Conservation (phyloP, 2,888 invertebrate genomes). For the Gryllus longicercus region DNA sequence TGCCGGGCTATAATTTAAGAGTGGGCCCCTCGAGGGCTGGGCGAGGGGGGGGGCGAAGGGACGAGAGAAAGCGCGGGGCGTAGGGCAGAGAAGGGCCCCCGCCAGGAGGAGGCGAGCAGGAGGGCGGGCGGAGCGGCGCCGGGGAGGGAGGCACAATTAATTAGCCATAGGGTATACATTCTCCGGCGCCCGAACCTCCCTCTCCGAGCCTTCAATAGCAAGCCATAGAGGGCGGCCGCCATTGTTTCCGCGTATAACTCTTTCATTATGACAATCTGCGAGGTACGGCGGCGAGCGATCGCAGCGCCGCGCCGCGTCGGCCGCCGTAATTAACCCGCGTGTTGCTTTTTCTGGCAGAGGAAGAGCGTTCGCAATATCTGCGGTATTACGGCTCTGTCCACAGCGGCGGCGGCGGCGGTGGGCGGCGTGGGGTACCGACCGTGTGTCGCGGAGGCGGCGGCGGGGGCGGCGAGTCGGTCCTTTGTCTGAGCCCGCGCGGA, state of each 20-base stretch:
- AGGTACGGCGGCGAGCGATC: conserved; percentile 22
- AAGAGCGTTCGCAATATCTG: not conserved
- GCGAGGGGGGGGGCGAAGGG: conserved; percentile 12
- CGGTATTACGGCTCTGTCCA: conserved; percentile 10
- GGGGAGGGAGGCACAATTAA: conserved; percentile 29
- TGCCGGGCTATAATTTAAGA: conserved; percentile 31
- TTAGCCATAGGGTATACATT: conserved; percentile 34
- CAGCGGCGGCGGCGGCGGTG: not conserved
- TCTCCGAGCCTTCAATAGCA: conserved; percentile 26
- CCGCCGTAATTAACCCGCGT: conserved; percentile 30
- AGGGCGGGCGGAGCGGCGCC: conserved; percentile 18
- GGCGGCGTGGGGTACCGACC: too few species aligned
- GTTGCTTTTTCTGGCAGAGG: conserved; percentile 6
- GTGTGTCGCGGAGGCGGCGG: not conserved
- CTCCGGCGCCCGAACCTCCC: conserved; percentile 25
- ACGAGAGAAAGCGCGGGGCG: not conserved
- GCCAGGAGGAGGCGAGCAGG: conserved; percentile 4
- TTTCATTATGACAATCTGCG: conserved; percentile 32
- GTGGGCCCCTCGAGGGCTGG: conserved; percentile 18
- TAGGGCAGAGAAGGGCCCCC: conserved; percentile 19
- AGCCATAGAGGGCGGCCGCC: conserved; percentile 29
- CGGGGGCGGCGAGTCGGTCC: not conserved
- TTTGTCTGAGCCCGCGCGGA: not conserved
- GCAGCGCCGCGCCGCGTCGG: conserved; percentile 26
- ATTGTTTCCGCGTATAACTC: conserved; percentile 32